These are phyloP conservation scores for Athrips mouffetella DNA, from an alignment of 2,888 invertebrate species.

Conservation along the genomic window DNA sequence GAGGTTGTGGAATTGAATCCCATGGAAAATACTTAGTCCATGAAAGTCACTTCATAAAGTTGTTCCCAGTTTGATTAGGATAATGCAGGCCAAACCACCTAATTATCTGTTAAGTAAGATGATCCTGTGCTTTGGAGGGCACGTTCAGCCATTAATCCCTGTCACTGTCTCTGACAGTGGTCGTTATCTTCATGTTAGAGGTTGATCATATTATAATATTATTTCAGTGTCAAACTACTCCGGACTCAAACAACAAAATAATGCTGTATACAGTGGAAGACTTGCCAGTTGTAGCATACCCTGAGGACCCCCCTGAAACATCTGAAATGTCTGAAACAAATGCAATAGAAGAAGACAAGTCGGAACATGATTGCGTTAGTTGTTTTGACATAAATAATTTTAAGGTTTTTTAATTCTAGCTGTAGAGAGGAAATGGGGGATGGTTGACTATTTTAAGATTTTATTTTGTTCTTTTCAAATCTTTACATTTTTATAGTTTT, in stretches of 20 bases:
- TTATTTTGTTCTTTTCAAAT: background rate
- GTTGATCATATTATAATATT: background rate
- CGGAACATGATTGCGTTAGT: constrained; percentile 1
- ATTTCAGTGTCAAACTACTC: background rate
- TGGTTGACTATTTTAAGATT: too few species aligned
- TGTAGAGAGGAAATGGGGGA: too few species aligned
- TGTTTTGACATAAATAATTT: background rate
- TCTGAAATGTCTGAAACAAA: background rate
- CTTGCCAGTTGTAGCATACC: background rate
- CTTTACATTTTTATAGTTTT: background rate
- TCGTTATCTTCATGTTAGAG: background rate
- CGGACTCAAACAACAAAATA: background rate
- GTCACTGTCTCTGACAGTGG: background rate
- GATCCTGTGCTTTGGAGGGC: background rate
- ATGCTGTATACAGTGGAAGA: constrained; percentile 5
- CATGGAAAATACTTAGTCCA: too few species aligned
- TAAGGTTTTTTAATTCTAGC: background rate
- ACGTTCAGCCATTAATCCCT: background rate
- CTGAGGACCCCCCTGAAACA: background rate
- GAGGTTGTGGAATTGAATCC: background rate
- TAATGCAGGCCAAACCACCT: background rate
- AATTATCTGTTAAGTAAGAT: background rate
- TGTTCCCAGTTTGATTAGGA: background rate
- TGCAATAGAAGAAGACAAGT: constrained; percentile 2
- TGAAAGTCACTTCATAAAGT: too few species aligned